Percentiles rank a stretch among this genome's conserved stretches.
phyloP scores from a whole-genome alignment of 2,113 vertebrate species.

The Cinclus cinclus region DNA sequence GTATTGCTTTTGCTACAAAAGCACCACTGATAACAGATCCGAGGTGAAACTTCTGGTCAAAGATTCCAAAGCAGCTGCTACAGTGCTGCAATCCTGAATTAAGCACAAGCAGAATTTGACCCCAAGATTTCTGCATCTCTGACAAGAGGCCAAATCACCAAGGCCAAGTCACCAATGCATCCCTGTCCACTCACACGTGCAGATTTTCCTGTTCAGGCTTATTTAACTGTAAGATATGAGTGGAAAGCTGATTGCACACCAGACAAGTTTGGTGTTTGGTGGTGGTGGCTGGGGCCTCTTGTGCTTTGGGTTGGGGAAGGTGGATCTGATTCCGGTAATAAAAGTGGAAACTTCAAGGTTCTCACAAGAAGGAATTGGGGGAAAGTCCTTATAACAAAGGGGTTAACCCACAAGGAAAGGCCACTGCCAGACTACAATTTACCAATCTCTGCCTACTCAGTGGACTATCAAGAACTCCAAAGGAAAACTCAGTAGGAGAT shows the following conservation, averaged over 20 bases:
- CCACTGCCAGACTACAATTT: neutral
- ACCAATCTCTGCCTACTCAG: neutral
- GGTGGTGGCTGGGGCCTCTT: accelerated
- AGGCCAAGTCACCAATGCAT: too few species aligned
- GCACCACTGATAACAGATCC: neutral
- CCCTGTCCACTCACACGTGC: too few species aligned
- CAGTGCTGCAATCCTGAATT: neutral
- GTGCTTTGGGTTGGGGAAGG: neutral
- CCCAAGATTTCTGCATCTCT: neutral
- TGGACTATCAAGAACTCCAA: neutral
- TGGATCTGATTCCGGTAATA: neutral
- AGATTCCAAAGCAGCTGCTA: neutral
- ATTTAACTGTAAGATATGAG: neutral
- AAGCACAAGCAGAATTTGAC: neutral
- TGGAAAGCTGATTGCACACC: neutral
- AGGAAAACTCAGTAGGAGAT: neutral
- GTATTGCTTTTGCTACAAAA: neutral
- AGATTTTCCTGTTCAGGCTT: neutral
- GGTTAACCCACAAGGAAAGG: neutral
- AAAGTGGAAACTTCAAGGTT: neutral
- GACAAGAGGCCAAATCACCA: neutral
- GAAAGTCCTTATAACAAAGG: neutral
- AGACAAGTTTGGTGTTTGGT: neutral
- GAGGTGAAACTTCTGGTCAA: neutral
- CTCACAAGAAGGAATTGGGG: neutral